Percentiles rank a stretch among this genome's conserved stretches.
Conservation (phyloP, 2,113 vertebrate species). For the Agapornis roseicollis region DNA sequence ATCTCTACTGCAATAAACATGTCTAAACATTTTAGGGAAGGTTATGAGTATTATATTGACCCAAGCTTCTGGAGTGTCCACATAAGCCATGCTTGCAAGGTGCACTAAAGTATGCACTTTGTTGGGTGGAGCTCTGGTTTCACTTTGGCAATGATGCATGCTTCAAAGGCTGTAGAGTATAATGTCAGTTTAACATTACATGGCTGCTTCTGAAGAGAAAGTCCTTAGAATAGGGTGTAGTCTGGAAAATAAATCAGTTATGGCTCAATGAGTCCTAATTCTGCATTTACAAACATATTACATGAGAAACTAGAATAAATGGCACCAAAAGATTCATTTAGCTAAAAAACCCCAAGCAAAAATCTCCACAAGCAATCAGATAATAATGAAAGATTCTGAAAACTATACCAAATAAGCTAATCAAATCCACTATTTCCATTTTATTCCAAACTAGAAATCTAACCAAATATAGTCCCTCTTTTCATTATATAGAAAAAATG, state of each 20-base stretch:
- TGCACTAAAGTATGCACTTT: neutral
- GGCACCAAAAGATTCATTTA: neutral
- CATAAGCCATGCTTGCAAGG: neutral
- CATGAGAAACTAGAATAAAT: neutral
- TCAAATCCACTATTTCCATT: neutral
- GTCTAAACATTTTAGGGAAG: neutral
- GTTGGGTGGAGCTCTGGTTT: neutral
- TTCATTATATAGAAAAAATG: neutral
- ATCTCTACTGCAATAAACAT: neutral
- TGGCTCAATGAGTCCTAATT: neutral
- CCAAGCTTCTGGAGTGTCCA: neutral
- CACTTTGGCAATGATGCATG: neutral
- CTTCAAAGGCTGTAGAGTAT: neutral
- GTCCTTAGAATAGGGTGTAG: neutral
- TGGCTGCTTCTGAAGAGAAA: constrained; percentile 32
- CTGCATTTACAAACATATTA: neutral
- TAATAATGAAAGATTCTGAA: neutral
- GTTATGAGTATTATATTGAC: neutral
- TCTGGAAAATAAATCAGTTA: neutral
- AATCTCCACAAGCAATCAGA: neutral
- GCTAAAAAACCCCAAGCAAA: neutral
- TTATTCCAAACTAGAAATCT: neutral
- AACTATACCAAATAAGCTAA: neutral
- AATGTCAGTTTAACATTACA: neutral
- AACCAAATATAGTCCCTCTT: neutral